Evolutionary conservation across 2,113 vertebrate genomes (phyloP).

Genomic region (Murina feae): DNA sequence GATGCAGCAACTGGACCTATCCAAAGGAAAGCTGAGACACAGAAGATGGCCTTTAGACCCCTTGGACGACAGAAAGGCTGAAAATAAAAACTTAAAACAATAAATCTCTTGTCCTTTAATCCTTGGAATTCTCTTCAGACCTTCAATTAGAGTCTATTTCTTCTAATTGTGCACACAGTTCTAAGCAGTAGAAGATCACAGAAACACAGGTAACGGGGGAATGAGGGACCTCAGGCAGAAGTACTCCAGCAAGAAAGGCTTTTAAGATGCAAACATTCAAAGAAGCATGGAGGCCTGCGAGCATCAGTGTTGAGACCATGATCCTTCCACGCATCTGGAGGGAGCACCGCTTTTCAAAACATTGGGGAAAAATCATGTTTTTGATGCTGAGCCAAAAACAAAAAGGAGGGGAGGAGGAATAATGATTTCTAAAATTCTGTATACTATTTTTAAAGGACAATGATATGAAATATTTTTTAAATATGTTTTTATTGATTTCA

Average conservation of each 20-base stretch:
- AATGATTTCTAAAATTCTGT: not conserved
- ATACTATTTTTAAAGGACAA: not conserved
- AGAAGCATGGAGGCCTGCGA: not conserved
- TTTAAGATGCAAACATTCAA: not conserved
- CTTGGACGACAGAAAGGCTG: not conserved
- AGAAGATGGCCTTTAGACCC: not conserved
- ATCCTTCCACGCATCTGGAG: not conserved
- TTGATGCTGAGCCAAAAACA: not conserved
- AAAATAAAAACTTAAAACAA: slow-evolving; percentile 32
- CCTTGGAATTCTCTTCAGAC: not conserved
- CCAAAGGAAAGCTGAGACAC: not conserved
- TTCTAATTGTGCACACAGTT: not conserved
- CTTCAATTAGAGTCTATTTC: not conserved
- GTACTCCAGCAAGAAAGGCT: not conserved
- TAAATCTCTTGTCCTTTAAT: not conserved
- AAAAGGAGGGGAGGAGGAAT: not conserved
- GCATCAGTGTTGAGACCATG: not conserved
- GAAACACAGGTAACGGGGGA: not conserved
- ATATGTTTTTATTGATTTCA: too few species aligned
- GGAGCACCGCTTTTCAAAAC: not conserved
- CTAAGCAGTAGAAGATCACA: not conserved
- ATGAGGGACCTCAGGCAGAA: not conserved
- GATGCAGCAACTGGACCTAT: not conserved
- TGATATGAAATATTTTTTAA: not conserved
- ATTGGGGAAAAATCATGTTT: not conserved